Conservation (phyloP, 1,140 invertebrate genomes). For the Drosophila sturtevanti region DNA sequence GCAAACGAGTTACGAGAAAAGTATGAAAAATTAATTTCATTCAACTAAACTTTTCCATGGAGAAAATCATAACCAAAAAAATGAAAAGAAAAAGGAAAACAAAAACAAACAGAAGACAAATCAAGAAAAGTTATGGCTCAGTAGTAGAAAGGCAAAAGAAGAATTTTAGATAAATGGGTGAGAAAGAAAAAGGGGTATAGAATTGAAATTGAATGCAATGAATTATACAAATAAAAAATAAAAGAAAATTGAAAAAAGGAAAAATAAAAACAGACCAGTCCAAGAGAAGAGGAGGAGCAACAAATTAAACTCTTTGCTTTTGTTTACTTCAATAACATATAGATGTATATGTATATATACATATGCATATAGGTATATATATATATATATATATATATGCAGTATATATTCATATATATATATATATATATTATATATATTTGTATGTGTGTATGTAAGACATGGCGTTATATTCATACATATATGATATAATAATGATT, state of each 20-base stretch:
- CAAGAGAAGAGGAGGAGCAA: conserved; percentile 38
- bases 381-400: conserved; percentile 9
- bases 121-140: conserved; percentile 25
- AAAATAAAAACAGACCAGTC: conserved; percentile 38
- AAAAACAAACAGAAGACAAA: conserved; percentile 17
- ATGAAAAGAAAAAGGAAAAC: conserved; percentile 23
- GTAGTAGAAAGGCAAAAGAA: conserved; percentile 1
- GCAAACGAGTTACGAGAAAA: conserved; percentile 4
- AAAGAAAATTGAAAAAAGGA: conserved; percentile 5
- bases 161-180: no score
- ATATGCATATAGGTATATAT: conserved; percentile 26
- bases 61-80: conserved; percentile 54
- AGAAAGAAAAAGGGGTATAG: conserved; percentile 25
- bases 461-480: conserved; percentile 37
- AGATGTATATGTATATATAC: conserved; percentile 22
- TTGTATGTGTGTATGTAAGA: not conserved
- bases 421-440: conserved; percentile 18
- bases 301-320: conserved; percentile 48
- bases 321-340: conserved; percentile 41
- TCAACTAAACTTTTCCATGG: conserved; percentile 56
- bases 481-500: conserved; percentile 30
- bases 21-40: conserved; percentile 47
- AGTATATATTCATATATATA: conserved; percentile 21
- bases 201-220: conserved; percentile 12
- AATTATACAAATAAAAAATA: no score